Base-by-base conservation (phyloP, 2,888 invertebrate genomes). In the Lysandra bellargus region DNA sequence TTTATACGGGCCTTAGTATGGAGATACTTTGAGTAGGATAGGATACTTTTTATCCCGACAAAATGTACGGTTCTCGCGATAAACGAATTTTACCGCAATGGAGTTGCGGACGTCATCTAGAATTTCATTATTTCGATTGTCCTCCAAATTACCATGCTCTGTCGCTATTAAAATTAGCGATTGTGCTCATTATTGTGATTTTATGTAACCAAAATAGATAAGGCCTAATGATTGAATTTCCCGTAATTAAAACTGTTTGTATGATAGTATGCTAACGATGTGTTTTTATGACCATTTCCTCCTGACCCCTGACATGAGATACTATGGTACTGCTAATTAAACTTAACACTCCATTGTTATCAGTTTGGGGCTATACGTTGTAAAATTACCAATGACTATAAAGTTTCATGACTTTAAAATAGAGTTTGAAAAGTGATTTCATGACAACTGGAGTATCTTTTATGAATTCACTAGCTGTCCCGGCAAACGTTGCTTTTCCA, bases 291-390 rank as follows among this genome's bases (percentile, higher is more conserved):
- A 83, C 83, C 80, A 84, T 88, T 92, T 93, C 86, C 86, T 93
- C 90, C 89, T 88, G 90, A 92, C 92, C 93, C 90, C 88, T 93
- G 92, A 92, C 93, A 90, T 85, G 74, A 91, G 91, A 91, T 92
- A 92, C 83, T 81, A 85, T 85, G 86, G 86, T 86, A 85, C 84
- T 84, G 87, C 85, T 91, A 90, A 92, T 92, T 91, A 91, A 76
- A 88, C 80, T 84, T 81, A 82, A 83, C 83, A 30, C 79, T 80
- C 80, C 73, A 81, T 83, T 82, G 83, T 83, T 83, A 83, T 83
- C 82, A 81, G 76, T 80, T 79, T 82, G 79, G 76, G 57, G 61
- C 75, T 78, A 79, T n/a, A 44, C 9, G 69, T 37, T 14, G 1
- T 23, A 7, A 61, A 2, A 23, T 61, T 60, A n/a, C 33, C 64